A percentile compares a stretch with the other conserved stretches of the same genome.
Evolutionary conservation across 1,140 invertebrate genomes (phyloP).

Genomic region (Gryon sp.): DNA sequence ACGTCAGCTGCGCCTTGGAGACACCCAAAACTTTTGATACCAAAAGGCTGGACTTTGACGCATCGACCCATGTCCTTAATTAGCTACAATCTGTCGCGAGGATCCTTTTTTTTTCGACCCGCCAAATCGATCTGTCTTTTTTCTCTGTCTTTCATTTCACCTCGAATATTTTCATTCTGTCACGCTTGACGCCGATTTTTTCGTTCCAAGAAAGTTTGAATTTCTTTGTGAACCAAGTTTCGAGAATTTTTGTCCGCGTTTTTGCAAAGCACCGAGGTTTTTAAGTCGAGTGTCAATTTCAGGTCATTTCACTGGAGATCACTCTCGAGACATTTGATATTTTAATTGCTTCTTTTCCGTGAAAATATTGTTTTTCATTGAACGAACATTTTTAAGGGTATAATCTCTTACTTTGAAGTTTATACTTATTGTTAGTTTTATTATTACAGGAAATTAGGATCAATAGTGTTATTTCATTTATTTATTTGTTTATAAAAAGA

Average conservation of each 20-base stretch:
- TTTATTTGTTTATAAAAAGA: too few species aligned
- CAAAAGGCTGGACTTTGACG: conserved; percentile 36
- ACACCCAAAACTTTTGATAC: conserved; percentile 38
- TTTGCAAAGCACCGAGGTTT: not conserved
- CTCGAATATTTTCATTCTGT: too few species aligned
- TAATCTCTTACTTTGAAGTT: too few species aligned
- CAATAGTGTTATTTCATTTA: too few species aligned
- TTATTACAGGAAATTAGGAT: too few species aligned
- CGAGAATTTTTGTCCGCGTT: not conserved
- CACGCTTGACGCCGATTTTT: conserved; percentile 28
- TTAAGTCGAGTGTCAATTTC: too few species aligned
- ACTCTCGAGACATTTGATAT: not conserved
- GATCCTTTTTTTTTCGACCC: conserved; percentile 29
- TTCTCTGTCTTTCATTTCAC: not conserved
- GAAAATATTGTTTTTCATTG: too few species aligned
- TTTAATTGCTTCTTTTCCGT: too few species aligned
- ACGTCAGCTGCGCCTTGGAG: conserved; percentile 61
- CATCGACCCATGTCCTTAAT: conserved; percentile 44
- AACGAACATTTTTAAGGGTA: too few species aligned
- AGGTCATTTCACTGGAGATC: not conserved
- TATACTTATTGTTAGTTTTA: too few species aligned
- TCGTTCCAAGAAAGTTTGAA: conserved; percentile 7
- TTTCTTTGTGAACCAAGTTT: conserved; percentile 26
- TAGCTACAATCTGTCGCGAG: conserved; percentile 56
- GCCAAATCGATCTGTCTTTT: conserved; percentile 4